Conservation (phyloP, 2,888 invertebrate species). For the Volucella zonaria region DNA sequence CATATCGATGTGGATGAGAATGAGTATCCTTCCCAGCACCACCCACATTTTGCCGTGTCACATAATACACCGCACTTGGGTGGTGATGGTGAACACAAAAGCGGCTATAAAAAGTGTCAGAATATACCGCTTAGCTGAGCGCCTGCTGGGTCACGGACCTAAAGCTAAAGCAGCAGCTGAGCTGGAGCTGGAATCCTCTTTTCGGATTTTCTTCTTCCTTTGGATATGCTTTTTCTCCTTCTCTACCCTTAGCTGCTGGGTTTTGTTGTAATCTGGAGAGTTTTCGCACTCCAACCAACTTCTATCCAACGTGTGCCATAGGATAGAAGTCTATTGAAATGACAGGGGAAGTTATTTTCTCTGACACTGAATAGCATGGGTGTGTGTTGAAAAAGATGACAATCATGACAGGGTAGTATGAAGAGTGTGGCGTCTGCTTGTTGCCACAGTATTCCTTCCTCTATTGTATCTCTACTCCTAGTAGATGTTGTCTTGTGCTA, state of each 20-base stretch:
- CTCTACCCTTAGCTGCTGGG: constrained; percentile 16
- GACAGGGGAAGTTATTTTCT: constrained; percentile 72
- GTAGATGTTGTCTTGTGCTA: constrained; percentile 53
- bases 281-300: constrained; percentile 7
- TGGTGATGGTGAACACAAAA: constrained; percentile 58
- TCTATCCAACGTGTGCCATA: constrained; percentile 17
- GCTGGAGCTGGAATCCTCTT: neutral
- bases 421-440: constrained; percentile 29
- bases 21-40: constrained; percentile 27
- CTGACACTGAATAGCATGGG: constrained; percentile 70
- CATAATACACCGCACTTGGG: constrained; percentile 24
- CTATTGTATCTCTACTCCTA: constrained; percentile 27
- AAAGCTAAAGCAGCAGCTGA: no score
- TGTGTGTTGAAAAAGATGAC: constrained; percentile 55
- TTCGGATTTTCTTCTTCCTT: constrained; percentile 21
- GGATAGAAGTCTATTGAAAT: constrained; percentile 64
- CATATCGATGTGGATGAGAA: constrained; percentile 5
- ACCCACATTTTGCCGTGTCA: constrained; percentile 3
- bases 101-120: constrained; percentile 45
- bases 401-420: constrained; percentile 57
- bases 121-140: constrained; percentile 21
- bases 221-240: constrained; percentile 6
- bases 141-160: constrained; percentile 42
- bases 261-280: constrained; percentile 43
- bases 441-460: constrained; percentile 35